Conservation (phyloP, 2,113 vertebrate genomes). For the Ictalurus punctatus region DNA sequence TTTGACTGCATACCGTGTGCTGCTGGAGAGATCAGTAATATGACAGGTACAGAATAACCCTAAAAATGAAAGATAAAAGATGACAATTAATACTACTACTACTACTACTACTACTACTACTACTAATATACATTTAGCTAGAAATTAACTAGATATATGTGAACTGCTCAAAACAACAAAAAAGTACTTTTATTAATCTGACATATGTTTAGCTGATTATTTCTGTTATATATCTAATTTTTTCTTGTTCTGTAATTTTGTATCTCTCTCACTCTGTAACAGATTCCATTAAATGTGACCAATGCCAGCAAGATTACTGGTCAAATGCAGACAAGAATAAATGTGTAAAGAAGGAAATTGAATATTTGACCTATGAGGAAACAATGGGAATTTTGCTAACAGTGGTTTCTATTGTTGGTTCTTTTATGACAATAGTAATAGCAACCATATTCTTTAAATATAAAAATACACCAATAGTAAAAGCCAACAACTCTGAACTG, state of each 20-base stretch:
- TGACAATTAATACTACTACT: background rate
- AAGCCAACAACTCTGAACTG: conserved; percentile 55
- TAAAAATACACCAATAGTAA: conserved; percentile 55
- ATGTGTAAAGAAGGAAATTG: conserved; percentile 53
- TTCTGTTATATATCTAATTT: background rate
- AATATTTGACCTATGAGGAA: conserved; percentile 54
- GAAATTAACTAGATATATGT: background rate
- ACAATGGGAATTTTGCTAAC: conserved; percentile 53
- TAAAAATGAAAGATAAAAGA: background rate
- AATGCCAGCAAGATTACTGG: conserved; percentile 47
- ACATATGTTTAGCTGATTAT: no score
- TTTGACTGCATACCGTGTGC: conserved; percentile 58
- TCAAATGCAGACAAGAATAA: conserved; percentile 42
- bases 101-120: background rate
- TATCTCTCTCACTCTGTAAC: background rate
- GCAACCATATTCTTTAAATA: conserved; percentile 41
- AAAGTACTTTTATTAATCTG: no score
- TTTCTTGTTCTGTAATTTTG: background rate
- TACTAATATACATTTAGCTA: background rate
- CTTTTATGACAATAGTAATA: conserved; percentile 23
- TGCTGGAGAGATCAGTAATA: conserved; percentile 57
- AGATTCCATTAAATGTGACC: conserved; percentile 52
- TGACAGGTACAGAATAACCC: conserved; percentile 42
- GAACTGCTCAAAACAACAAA: no score
- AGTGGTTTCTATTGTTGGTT: conserved; percentile 43